A percentile compares a stretch with the other conserved stretches of the same genome.
phyloP scores from a whole-genome alignment of 2,888 invertebrate genomes.

The Ctena decussata region DNA sequence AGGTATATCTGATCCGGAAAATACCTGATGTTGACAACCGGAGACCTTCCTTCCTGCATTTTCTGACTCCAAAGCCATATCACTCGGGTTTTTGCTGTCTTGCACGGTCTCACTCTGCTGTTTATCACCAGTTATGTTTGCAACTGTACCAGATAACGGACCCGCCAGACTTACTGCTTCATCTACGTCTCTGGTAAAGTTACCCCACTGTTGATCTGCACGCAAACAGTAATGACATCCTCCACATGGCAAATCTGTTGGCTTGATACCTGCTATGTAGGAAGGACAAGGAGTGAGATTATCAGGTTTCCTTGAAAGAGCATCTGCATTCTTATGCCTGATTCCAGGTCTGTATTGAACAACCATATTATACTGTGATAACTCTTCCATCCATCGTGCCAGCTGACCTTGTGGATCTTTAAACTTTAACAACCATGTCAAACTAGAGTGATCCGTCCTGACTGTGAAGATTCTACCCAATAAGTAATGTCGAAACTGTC shows the following conservation, averaged over 20 bases:
- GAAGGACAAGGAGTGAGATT: not conserved
- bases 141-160: not conserved
- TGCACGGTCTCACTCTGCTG: not conserved
- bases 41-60: not conserved
- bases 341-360: constrained; percentile 11
- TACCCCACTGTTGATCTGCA: constrained; percentile 19
- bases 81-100: not conserved
- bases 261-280: not conserved
- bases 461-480: constrained; percentile 19
- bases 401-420: not conserved
- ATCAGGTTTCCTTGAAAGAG: constrained; percentile 17
- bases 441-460: constrained; percentile 24
- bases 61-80: not conserved
- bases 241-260: constrained; percentile 41
- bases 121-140: not conserved
- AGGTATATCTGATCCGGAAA: too few species aligned
- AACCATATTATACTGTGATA: constrained; percentile 37
- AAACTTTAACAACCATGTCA: constrained; percentile 12
- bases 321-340: constrained; percentile 37
- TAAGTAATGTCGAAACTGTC: constrained; percentile 49
- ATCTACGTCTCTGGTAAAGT: constrained; percentile 16
- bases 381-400: constrained; percentile 57
- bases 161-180: constrained; percentile 39
- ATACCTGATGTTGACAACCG: not conserved
- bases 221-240: constrained; percentile 43